phyloP scores from a whole-genome alignment of 1,140 invertebrate species.

The Zaprionus ornatus region DNA sequence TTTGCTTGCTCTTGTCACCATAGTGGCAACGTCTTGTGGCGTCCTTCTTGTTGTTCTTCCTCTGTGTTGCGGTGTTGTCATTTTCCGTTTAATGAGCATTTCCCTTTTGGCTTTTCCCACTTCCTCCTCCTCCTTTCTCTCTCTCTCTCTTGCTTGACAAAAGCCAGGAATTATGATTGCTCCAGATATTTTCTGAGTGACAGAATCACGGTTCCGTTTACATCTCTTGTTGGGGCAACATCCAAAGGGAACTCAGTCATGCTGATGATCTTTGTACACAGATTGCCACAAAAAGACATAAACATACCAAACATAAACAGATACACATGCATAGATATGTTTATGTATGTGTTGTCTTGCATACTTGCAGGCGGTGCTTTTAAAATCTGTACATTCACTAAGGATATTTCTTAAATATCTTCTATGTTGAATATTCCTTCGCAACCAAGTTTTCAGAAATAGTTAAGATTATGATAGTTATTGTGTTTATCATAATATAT shows the following conservation, averaged over 20 bases:
- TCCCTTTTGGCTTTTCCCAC: conserved; percentile 53
- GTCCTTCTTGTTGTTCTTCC: conserved; percentile 9
- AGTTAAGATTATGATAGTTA: no score
- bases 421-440: no score
- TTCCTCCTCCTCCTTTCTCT: background rate
- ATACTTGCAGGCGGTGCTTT: no score
- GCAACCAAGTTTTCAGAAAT: no score
- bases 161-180: conserved; percentile 70
- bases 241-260: background rate
- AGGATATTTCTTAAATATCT: no score
- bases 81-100: conserved; percentile 75
- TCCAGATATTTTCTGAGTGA: conserved; percentile 47
- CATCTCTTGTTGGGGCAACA: background rate
- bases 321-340: background rate
- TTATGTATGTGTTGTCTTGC: no score
- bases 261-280: background rate
- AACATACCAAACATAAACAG: background rate
- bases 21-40: conserved; percentile 7
- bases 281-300: background rate
- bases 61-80: conserved; percentile 43
- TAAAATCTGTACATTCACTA: no score
- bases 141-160: conserved; percentile 41
- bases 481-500: no score
- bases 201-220: background rate
- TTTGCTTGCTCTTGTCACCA: background rate